phyloP scores from a whole-genome alignment of 1,140 invertebrate genomes.

The Aphelinus atriplicis region DNA sequence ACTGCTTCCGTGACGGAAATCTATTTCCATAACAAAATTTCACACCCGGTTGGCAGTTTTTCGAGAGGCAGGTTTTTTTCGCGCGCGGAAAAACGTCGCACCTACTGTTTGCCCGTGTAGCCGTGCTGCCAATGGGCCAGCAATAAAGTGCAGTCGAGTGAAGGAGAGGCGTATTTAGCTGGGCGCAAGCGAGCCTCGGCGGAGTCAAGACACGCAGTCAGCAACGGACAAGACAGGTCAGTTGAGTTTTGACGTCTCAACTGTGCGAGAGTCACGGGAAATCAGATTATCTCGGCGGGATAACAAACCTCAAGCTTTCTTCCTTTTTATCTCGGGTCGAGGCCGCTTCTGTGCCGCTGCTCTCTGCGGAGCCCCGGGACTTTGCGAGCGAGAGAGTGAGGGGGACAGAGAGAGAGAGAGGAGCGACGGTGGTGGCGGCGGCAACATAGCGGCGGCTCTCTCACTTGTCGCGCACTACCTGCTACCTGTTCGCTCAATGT shows the following conservation, averaged over 20 bases:
- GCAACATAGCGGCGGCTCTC: too few relatives aligned
- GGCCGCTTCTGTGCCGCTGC: conserved; percentile 22
- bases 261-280: conserved; percentile 54
- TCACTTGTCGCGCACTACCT: background rate
- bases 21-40: too few relatives aligned
- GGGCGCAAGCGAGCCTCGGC: conserved; percentile 42
- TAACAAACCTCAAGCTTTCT: conserved; percentile 44
- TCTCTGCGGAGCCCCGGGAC: too few relatives aligned
- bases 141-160: too few relatives aligned
- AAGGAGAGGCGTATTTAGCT: too few relatives aligned
- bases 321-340: conserved; percentile 29
- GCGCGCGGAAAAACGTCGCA: too few relatives aligned
- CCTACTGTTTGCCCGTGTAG: background rate
- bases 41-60: too few relatives aligned
- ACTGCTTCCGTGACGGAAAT: too few relatives aligned
- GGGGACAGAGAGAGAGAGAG: too few relatives aligned
- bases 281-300: conserved; percentile 58
- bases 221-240: background rate
- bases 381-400: background rate
- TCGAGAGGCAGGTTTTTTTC: too few relatives aligned
- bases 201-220: background rate
- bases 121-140: too few relatives aligned
- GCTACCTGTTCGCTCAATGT: conserved; percentile 47
- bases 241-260: conserved; percentile 59
- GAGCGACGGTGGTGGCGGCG: too few relatives aligned